Conservation (phyloP, 2,113 vertebrate species). For the Scytalopus superciliaris region DNA sequence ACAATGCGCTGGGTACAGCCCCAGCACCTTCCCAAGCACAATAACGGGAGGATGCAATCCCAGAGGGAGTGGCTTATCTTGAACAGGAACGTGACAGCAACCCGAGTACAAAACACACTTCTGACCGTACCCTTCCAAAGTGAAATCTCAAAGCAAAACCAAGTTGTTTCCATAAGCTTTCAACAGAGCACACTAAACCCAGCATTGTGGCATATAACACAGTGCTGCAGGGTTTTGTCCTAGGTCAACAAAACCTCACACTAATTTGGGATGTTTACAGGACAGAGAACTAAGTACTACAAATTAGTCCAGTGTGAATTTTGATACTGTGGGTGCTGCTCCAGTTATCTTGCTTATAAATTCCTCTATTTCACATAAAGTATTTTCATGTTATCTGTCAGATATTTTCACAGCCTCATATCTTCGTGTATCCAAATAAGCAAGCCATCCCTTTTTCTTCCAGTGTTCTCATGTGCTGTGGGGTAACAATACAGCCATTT, state of each 20-base stretch:
- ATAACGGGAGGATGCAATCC: background rate
- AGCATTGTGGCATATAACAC: background rate
- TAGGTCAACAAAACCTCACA: background rate
- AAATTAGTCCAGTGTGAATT: background rate
- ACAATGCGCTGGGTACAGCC: background rate
- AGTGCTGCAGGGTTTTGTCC: background rate
- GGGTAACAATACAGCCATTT: background rate
- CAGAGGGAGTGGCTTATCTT: background rate
- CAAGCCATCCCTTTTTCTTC: background rate
- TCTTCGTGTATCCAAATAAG: background rate
- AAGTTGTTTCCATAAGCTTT: background rate
- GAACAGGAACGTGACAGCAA: background rate
- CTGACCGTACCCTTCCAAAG: background rate
- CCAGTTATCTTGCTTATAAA: background rate
- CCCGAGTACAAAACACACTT: background rate
- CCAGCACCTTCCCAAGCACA: background rate
- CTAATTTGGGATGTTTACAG: background rate
- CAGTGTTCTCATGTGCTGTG: background rate
- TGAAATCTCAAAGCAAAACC: background rate
- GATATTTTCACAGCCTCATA: rapidly evolving
- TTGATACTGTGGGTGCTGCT: background rate
- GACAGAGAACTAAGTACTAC: background rate
- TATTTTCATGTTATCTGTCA: background rate
- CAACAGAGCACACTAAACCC: background rate
- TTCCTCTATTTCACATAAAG: background rate